These are phyloP conservation scores for Drosophila punjabiensis DNA, from an alignment of 1,140 invertebrate species.

Conservation along the genomic window DNA sequence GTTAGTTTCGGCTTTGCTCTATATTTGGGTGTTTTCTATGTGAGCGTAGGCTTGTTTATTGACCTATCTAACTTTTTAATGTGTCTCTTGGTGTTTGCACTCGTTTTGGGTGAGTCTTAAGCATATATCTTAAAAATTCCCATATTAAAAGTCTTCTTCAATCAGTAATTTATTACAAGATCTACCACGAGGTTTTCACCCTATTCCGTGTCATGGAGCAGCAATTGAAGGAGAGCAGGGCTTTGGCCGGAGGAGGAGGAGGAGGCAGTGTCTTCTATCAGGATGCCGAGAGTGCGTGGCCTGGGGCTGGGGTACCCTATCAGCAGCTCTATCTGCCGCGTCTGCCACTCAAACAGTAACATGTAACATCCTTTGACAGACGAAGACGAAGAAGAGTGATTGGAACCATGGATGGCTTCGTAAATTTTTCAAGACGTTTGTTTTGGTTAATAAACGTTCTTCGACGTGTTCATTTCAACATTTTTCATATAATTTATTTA, in stretches of 20 bases:
- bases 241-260: not conserved
- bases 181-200: slow-evolving; percentile 73
- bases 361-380: slow-evolving; percentile 3
- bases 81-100: slow-evolving; percentile 69
- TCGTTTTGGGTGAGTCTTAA: slow-evolving; percentile 53
- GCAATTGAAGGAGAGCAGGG: slow-evolving; percentile 21
- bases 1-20: slow-evolving; percentile 65
- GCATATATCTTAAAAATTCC: not conserved
- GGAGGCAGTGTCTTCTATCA: slow-evolving; percentile 20
- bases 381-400: not conserved
- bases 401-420: not conserved
- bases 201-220: slow-evolving; percentile 71
- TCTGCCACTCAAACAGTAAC: slow-evolving; percentile 49
- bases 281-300: slow-evolving; percentile 54
- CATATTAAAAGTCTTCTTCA: not conserved
- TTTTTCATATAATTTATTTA: slow-evolving; percentile 81
- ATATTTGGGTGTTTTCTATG: slow-evolving; percentile 71
- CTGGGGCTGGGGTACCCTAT: slow-evolving; percentile 42
- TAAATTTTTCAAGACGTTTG: slow-evolving; percentile 26
- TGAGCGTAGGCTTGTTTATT: slow-evolving; percentile 67
- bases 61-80: slow-evolving; percentile 72
- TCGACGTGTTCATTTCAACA: slow-evolving; percentile 44
- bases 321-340: slow-evolving; percentile 54
- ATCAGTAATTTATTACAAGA: slow-evolving; percentile 75
- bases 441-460: slow-evolving; percentile 38